Percentiles rank a stretch among this genome's conserved stretches.
phyloP scores from a whole-genome alignment of 1,140 invertebrate species.

The Panagrolaimus sp. region DNA sequence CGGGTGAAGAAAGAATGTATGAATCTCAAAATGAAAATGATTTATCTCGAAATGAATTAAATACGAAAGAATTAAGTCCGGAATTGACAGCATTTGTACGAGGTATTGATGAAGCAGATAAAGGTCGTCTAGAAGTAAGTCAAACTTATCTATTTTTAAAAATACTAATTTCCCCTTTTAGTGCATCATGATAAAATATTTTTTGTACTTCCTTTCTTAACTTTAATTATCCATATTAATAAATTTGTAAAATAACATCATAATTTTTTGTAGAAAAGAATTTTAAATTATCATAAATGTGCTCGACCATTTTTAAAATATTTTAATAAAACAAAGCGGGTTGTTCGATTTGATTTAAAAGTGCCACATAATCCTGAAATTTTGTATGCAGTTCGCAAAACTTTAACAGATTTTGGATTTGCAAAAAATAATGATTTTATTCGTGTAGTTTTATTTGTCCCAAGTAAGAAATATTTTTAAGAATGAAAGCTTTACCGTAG shows the following conservation, averaged over 20 bases:
- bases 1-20: conserved; percentile 36
- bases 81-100: conserved; percentile 43
- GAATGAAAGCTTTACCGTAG: conserved; percentile 5
- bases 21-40: conserved; percentile 23
- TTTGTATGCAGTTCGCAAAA: conserved; percentile 37
- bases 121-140: conserved; percentile 45
- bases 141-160: too few relatives aligned
- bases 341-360: conserved; percentile 41
- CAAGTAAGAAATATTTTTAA: too few relatives aligned
- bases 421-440: conserved; percentile 48
- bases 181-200: neutral
- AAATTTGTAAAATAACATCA: neutral
- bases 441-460: conserved; percentile 48
- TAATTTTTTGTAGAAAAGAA: conserved; percentile 32
- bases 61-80: conserved; percentile 34
- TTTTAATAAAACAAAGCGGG: conserved; percentile 45
- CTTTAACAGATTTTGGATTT: conserved; percentile 48
- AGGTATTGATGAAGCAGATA: conserved; percentile 50
- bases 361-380: conserved; percentile 41
- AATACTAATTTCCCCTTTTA: too few relatives aligned
- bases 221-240: neutral
- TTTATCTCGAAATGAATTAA: conserved; percentile 19
- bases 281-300: conserved; percentile 43
- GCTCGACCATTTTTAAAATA: conserved; percentile 46
- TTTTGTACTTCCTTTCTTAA: neutral